Evolutionary conservation across 2,113 vertebrate species (phyloP), one percentile per base, ranked within the genome.

Genomic region (Silurus glanis): DNA sequence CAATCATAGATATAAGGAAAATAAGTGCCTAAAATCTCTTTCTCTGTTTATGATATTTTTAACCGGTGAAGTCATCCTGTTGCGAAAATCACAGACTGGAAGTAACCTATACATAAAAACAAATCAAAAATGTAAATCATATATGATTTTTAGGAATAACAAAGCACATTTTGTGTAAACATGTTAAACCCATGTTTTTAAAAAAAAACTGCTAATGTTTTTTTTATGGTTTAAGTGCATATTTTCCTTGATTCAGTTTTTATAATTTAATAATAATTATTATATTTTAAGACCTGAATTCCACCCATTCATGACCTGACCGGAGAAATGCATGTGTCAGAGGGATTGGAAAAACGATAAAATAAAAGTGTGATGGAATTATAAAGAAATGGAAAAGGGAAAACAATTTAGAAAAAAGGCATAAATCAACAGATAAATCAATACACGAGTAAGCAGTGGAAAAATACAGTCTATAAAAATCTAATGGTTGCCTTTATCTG

Each of bases 341-440:
- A 67, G 21, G 7, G 14, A 53, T 12, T 49, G 16, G 49, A 66
- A 66, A 66, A 62, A 37, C 37, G 37, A 37, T 37, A 37, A 37
- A 17, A 28, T 21, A 21, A n/a, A 66, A 67, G 45, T 82, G 80
- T 82, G 21, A 21, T 82, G 47, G 7, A 82, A 82, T 58, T 28
- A 79, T 79, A 16, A 13, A 76, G 53, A 76, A 53, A 76, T n/a
- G 21, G 1, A 62, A 47, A 64, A 14, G n/a, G 12, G 10, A 82
- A 67, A 28, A 82, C 6, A 2, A 66, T 53, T 17, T 53, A 82
- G 47, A 28, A 55, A 82, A 37, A 67, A 8, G 76, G n/a, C 13
- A 79, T 28, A 37, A 80, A 80, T 75, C 72, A 75, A 23, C 21
- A 75, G 45, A 74, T 74, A 74, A 74, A 51, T 75, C 69, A 47